These are phyloP conservation scores for Hydrochoerus hydrochaeris DNA, from an alignment of 2,113 vertebrate genomes.

Conservation along the genomic window DNA sequence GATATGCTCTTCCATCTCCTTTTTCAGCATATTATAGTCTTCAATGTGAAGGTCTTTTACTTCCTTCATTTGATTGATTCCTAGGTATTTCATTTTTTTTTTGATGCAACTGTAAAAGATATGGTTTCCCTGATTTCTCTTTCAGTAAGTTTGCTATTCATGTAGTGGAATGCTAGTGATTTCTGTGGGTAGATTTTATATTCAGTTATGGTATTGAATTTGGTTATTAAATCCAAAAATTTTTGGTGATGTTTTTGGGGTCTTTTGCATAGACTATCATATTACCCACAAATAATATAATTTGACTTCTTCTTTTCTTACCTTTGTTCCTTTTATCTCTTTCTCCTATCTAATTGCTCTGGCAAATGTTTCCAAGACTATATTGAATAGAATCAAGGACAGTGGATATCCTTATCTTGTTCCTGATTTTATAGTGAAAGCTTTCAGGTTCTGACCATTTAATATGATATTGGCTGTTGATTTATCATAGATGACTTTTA, in stretches of 20 bases:
- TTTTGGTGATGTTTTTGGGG: neutral
- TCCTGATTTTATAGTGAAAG: neutral
- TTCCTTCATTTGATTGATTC: neutral
- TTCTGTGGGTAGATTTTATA: neutral
- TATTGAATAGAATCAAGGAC: neutral
- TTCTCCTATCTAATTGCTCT: neutral
- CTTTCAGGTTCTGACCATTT: neutral
- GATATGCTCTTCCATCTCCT: neutral
- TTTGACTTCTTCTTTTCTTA: neutral
- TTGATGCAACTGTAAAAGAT: neutral
- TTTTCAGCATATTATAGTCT: neutral
- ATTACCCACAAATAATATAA: neutral
- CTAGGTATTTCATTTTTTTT: neutral
- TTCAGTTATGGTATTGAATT: neutral
- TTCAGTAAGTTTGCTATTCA: neutral
- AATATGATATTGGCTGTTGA: neutral
- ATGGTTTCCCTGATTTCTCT: neutral
- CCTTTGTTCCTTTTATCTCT: neutral
- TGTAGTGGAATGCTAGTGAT: neutral
- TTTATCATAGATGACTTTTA: neutral
- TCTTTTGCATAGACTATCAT: neutral
- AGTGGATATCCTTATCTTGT: neutral
- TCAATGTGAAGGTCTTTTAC: neutral
- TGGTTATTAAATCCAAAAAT: neutral
- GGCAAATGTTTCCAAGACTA: neutral